phyloP scores from a whole-genome alignment of 2,113 vertebrate species.

The Halcyon malimbica region DNA sequence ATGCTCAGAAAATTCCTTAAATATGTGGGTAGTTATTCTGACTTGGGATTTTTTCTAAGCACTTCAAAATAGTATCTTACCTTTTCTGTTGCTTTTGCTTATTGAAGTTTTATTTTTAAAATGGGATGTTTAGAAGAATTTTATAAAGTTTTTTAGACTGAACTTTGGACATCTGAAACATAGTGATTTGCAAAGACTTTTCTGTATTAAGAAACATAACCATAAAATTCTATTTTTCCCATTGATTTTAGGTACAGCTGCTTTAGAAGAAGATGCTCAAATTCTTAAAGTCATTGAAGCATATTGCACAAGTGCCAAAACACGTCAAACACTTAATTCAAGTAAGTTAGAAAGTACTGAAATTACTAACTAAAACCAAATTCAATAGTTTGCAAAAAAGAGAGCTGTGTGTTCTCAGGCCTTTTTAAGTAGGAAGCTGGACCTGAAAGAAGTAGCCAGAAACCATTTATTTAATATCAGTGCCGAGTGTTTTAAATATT shows the following conservation, averaged over 20 bases:
- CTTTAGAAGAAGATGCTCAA: conserved; percentile 97
- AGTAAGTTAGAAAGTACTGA: conserved; percentile 84
- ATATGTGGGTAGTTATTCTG: not conserved
- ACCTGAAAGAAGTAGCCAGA: not conserved
- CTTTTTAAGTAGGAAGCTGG: not conserved
- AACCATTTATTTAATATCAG: not conserved
- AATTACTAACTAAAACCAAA: not conserved
- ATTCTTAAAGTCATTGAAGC: conserved; percentile 99
- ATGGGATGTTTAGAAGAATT: not conserved
- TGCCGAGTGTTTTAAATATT: not conserved
- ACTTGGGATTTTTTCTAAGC: not conserved
- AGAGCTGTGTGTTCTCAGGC: not conserved
- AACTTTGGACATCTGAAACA: not conserved
- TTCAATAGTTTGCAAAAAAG: not conserved
- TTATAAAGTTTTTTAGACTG: not conserved
- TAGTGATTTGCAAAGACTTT: not conserved
- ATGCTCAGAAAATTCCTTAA: not conserved
- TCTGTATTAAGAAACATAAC: not conserved
- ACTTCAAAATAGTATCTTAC: not conserved
- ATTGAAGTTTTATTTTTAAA: not conserved
- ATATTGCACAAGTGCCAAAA: conserved; percentile 99
- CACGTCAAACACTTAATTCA: conserved; percentile 97
- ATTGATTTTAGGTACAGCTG: conserved; percentile 88
- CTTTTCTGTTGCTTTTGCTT: not conserved
- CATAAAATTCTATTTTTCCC: not conserved